Percentiles rank a stretch among this genome's conserved stretches.
phyloP scores from a whole-genome alignment of 2,113 vertebrate genomes.

The Candoia aspera region DNA sequence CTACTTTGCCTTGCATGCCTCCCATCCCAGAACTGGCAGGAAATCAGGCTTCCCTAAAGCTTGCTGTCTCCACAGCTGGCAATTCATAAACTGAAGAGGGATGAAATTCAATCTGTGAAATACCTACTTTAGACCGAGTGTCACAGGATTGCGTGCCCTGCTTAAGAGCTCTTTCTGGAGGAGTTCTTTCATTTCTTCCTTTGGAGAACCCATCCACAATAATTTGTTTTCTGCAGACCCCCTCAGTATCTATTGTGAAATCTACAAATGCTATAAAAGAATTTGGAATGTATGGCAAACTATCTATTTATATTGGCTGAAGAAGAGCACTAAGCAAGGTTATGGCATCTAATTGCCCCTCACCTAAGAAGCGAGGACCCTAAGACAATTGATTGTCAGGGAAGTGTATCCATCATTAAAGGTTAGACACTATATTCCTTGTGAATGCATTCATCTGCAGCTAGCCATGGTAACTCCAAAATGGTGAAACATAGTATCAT shows the following conservation, averaged over 20 bases:
- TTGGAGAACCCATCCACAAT: background rate
- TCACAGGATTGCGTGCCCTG: background rate
- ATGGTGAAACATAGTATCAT: background rate
- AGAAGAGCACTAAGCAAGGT: background rate
- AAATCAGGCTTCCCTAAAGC: background rate
- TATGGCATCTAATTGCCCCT: background rate
- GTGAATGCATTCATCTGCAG: background rate
- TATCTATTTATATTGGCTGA: background rate
- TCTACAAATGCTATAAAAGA: background rate
- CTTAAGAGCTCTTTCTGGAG: background rate
- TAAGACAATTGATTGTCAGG: background rate
- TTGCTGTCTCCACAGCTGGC: background rate
- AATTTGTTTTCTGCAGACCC: background rate
- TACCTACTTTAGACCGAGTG: background rate
- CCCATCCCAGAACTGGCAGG: background rate
- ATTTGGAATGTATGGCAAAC: background rate
- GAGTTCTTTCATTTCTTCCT: background rate
- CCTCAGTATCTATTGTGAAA: background rate
- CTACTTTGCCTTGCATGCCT: background rate
- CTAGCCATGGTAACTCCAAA: background rate
- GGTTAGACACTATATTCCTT: background rate
- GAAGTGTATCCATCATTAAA: background rate
- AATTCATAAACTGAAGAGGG: background rate
- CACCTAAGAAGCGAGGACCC: background rate
- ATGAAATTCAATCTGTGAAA: background rate